phyloP scores from a whole-genome alignment of 2,113 vertebrate species.

The Anarrhichthys ocellatus region DNA sequence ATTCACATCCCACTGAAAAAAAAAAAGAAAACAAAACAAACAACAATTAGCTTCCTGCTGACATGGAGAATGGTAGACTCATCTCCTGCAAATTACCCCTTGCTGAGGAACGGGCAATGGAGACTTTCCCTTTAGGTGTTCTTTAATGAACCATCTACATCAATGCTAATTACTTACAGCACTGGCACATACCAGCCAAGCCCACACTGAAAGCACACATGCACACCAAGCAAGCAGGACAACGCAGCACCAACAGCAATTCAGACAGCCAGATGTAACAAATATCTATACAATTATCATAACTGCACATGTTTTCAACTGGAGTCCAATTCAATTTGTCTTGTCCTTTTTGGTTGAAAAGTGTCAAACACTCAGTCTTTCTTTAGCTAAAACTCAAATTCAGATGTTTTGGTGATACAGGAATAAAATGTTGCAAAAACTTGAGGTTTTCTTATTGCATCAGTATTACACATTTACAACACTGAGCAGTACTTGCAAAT shows the following conservation, averaged over 20 bases:
- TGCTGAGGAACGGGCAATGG: constrained; percentile 49
- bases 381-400: background rate
- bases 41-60: constrained; percentile 78
- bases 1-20: constrained; percentile 33
- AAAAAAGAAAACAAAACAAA: constrained; percentile 65
- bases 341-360: background rate
- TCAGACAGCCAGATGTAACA: background rate
- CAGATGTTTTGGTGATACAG: background rate
- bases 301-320: background rate
- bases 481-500: background rate
- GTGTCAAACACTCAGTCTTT: background rate
- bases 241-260: background rate
- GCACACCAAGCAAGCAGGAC: background rate
- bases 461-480: background rate
- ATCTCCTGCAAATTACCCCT: constrained; percentile 70
- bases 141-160: constrained; percentile 61
- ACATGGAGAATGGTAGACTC: constrained; percentile 64
- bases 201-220: constrained; percentile 6
- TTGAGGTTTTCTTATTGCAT: background rate
- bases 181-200: constrained; percentile 3
- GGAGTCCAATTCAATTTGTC: background rate
- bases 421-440: background rate
- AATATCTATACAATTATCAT: background rate
- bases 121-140: constrained; percentile 58
- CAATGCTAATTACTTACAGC: constrained; percentile 46